These are phyloP conservation scores for Craterocephalus amniculus DNA, from an alignment of 2,797 vertebrate species.

Conservation along the genomic window DNA sequence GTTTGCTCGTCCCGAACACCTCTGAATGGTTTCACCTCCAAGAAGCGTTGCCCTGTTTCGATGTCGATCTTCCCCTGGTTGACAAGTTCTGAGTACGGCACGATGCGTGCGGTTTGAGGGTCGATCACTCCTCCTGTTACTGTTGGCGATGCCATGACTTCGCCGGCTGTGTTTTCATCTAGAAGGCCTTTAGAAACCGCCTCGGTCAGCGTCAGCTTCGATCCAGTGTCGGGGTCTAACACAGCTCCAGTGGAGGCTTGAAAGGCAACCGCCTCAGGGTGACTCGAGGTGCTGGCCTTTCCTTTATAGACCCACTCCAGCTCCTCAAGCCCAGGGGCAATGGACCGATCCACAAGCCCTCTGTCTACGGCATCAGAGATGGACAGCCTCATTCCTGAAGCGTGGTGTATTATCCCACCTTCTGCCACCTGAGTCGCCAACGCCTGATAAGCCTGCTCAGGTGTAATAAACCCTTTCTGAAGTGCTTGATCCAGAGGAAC, in stretches of 20 bases:
- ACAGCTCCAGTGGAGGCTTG: slow-evolving; percentile 79
- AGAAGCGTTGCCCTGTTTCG: slow-evolving; percentile 90
- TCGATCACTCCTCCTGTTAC: slow-evolving; percentile 83
- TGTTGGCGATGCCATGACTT: slow-evolving; percentile 73
- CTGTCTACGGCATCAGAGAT: slow-evolving; percentile 85
- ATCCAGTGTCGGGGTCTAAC: slow-evolving; percentile 78
- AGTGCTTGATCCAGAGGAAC: slow-evolving; percentile 85
- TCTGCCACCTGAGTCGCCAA: slow-evolving; percentile 89
- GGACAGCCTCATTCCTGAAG: slow-evolving; percentile 89
- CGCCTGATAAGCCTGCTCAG: slow-evolving; percentile 81
- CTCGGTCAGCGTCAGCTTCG: slow-evolving; percentile 80
- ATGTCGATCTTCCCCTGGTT: slow-evolving; percentile 92
- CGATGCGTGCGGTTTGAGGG: slow-evolving; percentile 83
- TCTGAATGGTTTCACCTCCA: slow-evolving; percentile 88
- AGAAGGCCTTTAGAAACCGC: slow-evolving; percentile 83
- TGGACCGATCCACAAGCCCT: slow-evolving; percentile 81
- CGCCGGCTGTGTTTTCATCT: slow-evolving; percentile 65
- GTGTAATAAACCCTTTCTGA: slow-evolving; percentile 82
- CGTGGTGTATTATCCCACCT: slow-evolving; percentile 92
- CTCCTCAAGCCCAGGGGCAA: slow-evolving; percentile 83
- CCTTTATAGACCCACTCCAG: slow-evolving; percentile 76
- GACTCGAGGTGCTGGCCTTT: slow-evolving; percentile 58
- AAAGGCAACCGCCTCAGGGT: slow-evolving; percentile 63
- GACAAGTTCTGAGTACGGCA: slow-evolving; percentile 90
- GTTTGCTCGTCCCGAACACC: slow-evolving; percentile 79